Base-by-base conservation (phyloP, 2,888 invertebrate genomes). In the Hydriomena furcata region DNA sequence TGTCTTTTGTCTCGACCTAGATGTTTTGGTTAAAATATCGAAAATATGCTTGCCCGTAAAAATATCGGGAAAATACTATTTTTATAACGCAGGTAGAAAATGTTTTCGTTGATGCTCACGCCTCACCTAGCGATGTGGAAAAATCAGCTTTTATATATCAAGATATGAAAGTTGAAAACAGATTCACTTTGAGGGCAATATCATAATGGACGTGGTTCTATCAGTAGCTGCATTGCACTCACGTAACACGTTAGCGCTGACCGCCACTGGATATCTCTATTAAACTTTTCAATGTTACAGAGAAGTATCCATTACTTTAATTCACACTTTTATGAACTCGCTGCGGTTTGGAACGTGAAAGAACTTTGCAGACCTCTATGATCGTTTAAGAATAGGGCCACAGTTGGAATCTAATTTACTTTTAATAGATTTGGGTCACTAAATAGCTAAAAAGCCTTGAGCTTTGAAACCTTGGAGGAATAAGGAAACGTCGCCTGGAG, bases 111-210 rank as follows among this genome's bases (percentile, higher is more conserved):
- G 65, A 68, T 68, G 69, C 72, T 73, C 70, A 71, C 72, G 72
- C 66, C 74, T 68, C 64, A 71, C 64, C 70, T 71, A 77, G 63
- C 70, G 63, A 66, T 63, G 58, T 62, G 67, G 73, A 78, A 82
- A 84, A 80, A 76, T 65, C 65, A 60, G 69, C 71, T 75, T 80
- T 79, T 76, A 82, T 76, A 68, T 68, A 71, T 66, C 64, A 66
- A 70, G 70, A 72, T 76, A 77, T 82, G 73, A 82, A 31, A 31
- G 41, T 41, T 31, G 41, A 41, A 86, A 82, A 85, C 79, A 79
- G 87, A 88, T 87, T 83, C 76, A 82, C 82, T 83, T 79, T 72
- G 76, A 79, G 75, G 75, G 83, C 82, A 90, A 90, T 91, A 83
- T 84, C 85, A 85, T 90, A 89, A 90, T 90, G 90, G 87, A 84